Conservation (phyloP, 1,140 invertebrate species). For the Spodoptera frugiperda region DNA sequence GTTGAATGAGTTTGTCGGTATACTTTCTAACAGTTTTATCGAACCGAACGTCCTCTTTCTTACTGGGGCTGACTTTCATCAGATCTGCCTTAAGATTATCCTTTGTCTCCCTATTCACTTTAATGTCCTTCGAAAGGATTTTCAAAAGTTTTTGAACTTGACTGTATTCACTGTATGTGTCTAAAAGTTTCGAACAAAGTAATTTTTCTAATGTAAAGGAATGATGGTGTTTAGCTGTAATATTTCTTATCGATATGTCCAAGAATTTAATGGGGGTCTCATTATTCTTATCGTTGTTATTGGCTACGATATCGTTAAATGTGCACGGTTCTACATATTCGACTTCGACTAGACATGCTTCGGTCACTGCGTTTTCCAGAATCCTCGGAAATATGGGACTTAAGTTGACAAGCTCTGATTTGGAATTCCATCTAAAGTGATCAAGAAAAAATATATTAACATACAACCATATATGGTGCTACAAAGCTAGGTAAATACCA, state of each 20-base stretch:
- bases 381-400: constrained; percentile 71
- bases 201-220: constrained; percentile 71
- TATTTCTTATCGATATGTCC: constrained; percentile 67
- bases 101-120: constrained; percentile 71
- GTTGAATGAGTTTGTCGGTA: constrained; percentile 63
- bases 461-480: too few relatives aligned
- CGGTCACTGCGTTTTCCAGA: constrained; percentile 58
- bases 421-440: constrained; percentile 53
- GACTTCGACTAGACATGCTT: constrained; percentile 54
- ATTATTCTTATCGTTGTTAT: constrained; percentile 47
- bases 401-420: constrained; percentile 48
- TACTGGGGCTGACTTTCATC: constrained; percentile 63
- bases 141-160: constrained; percentile 53
- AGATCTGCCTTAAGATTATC: constrained; percentile 72
- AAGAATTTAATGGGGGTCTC: constrained; percentile 69
- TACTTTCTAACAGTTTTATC: constrained; percentile 76
- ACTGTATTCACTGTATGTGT: constrained; percentile 63
- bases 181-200: constrained; percentile 62
- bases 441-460: not conserved
- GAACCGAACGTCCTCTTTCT: constrained; percentile 68
- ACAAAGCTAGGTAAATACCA: too few relatives aligned
- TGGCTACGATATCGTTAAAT: constrained; percentile 62
- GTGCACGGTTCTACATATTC: constrained; percentile 66
- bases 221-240: constrained; percentile 73
- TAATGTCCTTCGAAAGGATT: constrained; percentile 62